Base-by-base conservation (phyloP, 2,113 vertebrate species). In the Zosterops borbonicus region DNA sequence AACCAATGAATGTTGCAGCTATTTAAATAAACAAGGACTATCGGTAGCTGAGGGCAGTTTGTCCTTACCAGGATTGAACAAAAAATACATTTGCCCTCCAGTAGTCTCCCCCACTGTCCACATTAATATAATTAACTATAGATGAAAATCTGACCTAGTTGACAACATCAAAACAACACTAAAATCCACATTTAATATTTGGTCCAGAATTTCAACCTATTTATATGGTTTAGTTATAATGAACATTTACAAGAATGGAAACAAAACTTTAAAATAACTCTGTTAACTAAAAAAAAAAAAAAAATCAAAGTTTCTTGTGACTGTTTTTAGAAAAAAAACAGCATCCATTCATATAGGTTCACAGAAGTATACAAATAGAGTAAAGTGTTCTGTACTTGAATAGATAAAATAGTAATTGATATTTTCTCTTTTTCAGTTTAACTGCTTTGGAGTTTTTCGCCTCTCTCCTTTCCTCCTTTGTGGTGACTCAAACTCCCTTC, bases 71-170 rank as follows among this genome's bases (percentile, higher is more conserved):
- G 31, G 24, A 89, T 68, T 89, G 91, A 95, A 87, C 60, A 19
- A 90, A 87, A 95, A 94, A 82, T 71, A 86, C 12, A 71, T 93
- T 83, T 95, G 73, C 53, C 88, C 73, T 89, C 77, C 50, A 92
- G 73, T 44, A 53, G 17, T 83, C 35, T 86, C 17, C 28, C 23
- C 20, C 20, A 81, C 17, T 64, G 52, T 19, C n/a, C 3, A 2
- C 23, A 29, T 41, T 83, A 83, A 50, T 80, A 53, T 60, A 90
- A 95, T 86, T 90, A 77, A 73, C 31, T 75, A 71, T 19, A 49
- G 58, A 96, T 62, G 16, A 93, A 90, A 84, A 58, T 12, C 56
- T 75, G 80, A 65, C 69, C 56, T 71, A 81, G 71, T 2, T 84
- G 14, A 89, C 78, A 83, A 59, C 15, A 46, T 20, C 12, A 50